Base-by-base conservation (phyloP, 2,797 vertebrate genomes). In the Siniperca scherzeri region DNA sequence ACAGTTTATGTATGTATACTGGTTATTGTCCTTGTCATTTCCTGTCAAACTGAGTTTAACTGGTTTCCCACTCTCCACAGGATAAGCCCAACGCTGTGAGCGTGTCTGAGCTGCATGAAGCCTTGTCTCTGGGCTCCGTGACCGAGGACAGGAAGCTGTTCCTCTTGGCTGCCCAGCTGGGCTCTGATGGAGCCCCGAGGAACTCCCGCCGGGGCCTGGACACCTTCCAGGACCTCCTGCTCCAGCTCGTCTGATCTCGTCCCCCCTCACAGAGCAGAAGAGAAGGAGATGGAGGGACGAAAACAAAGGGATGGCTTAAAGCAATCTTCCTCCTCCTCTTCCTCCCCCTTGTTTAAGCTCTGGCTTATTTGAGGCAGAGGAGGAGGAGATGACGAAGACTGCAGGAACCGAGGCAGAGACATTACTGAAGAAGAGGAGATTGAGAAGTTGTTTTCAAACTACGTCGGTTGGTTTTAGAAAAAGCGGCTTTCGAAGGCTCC, bases 121-220 rank as follows among this genome's bases (percentile, higher is more conserved):
- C 96, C 57, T 94, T 98, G 90, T 96, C 94, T n/a, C 92, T 99
- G 84, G 93, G 93, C 74, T 84, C 85, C 0, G 4, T 96, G 57
- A 59, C 80, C 0, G 80, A 83, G 50, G 94, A 96, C 53, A 94
- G 96, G 77, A 95, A 96, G 81, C 80, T 98, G 77, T 97, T 97
- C 88, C 88, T 98, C 55, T 72, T 98, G 82, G 96, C 95, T 0
- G 95, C 96, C 67, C 97, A 97, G 83, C 92, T 97, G 1, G 96
- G 93, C 27, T 94, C 94, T 1, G 93, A 94, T 0, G 85, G 76
- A 6, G 65, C 78, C 50, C 85, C 62, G 80, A 88, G 91, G 53
- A 92, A 75, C 77, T 93, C 93, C 7, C 79, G 87, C 78, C 91
- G 84, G n/a, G 93, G 95, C 11, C 93, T 97, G 55, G 94, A 97